Percentiles rank a stretch among this genome's conserved stretches.
These are phyloP conservation scores for Eutrigla gurnardus DNA, from an alignment of 2,797 vertebrate species.

Conservation along the genomic window DNA sequence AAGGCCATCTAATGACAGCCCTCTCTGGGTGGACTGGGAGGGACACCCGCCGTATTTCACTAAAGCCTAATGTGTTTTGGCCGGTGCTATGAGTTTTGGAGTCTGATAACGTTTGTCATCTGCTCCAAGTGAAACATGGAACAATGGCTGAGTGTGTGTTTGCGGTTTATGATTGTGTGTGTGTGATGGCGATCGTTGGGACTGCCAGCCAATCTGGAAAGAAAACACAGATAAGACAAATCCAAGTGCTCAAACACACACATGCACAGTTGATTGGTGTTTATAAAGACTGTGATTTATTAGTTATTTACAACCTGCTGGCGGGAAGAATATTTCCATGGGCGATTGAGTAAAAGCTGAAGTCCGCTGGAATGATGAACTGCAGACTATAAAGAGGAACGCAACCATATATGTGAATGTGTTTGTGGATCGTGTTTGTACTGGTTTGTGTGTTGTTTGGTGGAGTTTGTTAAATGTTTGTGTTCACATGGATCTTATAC, in stretches of 20 bases:
- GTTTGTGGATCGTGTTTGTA: neutral
- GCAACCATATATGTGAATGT: neutral
- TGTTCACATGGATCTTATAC: neutral
- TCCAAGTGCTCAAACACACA: constrained; percentile 6
- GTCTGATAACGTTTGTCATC: constrained; percentile 35
- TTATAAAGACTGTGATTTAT: constrained; percentile 47
- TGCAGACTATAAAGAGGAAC: neutral
- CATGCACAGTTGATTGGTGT: constrained; percentile 44
- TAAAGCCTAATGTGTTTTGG: constrained; percentile 52
- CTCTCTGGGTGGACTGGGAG: constrained; percentile 26
- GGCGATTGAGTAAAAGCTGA: constrained; percentile 10
- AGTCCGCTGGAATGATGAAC: constrained; percentile 11
- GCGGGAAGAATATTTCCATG: constrained; percentile 34
- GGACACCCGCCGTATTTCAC: constrained; percentile 38
- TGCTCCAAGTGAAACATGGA: constrained; percentile 69
- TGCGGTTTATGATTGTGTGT: constrained; percentile 44
- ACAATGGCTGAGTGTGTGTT: constrained; percentile 59
- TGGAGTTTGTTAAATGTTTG: neutral
- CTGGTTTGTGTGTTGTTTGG: neutral
- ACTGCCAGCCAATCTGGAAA: constrained; percentile 56
- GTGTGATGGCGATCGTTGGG: constrained; percentile 11
- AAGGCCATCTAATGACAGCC: constrained; percentile 33
- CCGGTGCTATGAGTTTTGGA: constrained; percentile 19
- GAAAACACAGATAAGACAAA: constrained; percentile 65
- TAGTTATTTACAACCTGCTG: constrained; percentile 36